Evolutionary conservation across 2,797 vertebrate genomes (phyloP), one percentile per base, ranked within the genome.

Genomic region (Borostomias antarcticus): DNA sequence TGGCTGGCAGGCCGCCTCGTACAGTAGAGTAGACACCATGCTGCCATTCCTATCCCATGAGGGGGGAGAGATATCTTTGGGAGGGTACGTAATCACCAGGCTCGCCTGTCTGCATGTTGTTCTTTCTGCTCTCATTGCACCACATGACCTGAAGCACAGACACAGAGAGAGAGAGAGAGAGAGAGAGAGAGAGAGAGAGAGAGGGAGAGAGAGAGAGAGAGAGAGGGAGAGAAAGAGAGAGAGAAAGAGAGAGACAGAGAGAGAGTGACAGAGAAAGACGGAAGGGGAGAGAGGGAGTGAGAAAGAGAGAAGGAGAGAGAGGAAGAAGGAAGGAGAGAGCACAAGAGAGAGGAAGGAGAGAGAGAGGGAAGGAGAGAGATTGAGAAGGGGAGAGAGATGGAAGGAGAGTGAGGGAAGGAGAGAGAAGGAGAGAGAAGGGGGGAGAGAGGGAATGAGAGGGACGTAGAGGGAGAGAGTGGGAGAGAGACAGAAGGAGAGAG

Each of bases 41-140:
- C 60, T 83, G 77, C 69, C 87, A 86, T 87, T 85, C 85, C 82
- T 68, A 40, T 82, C 78, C 72, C 57, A 70, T 85, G 85, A 88
- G 73, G 79, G 52, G 72, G 0, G 50, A 68, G 64, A 51, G 72
- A 58, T 65, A 70, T 77, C 75, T 63, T 48, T 68, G 58, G 63
- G 23, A 10, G 63, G 17, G 29, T n/a, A 33, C 68, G n/a, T 76
- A 74, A 75, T 81, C 79, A 50, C 70, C n/a, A 32, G 21, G 57
- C 67, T 70, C 25, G 68, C 73, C 73, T 66, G 58, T 60, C 17
- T 25, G 25, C 78, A 76, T 58, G 51, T 35, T 30, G 60, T 19
- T 7, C 9, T 13, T 68, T 43, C 21, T 13, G 5, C 64, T 19
- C 32, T 1, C 5, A 52, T 35, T 74, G 68, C 61, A 11, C 70